Base-by-base conservation (phyloP, 1,140 invertebrate genomes). In the Ooceraea biroi region DNA sequence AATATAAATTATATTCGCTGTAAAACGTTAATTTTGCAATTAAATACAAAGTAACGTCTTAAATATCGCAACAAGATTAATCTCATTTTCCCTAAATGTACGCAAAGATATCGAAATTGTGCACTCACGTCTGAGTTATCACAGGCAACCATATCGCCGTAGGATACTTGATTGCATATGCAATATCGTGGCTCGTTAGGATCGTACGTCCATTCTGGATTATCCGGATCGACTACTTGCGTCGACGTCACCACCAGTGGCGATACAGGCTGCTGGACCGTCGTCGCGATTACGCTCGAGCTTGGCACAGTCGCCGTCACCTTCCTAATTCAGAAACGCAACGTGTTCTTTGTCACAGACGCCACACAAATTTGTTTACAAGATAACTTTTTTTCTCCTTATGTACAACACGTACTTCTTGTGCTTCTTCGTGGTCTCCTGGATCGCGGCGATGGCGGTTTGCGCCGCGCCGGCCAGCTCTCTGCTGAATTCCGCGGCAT, bases 141-240 rank as follows among this genome's bases (percentile, higher is more conserved):
- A 95, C 99, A 99, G 73, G 98, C 99, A 71, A 99, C 98, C 99
- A 99, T 99, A 91, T 99, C 98, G 11, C 99, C 99, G 93, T 99
- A 99, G 0, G 98, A 99, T 44, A 99, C 98, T 95, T 99, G 98
- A 95, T 99, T 99, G 94, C 99, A 99, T 89, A 99, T 96, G 94
- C 99, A 99, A 94, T 99, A 99, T 88, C 98, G 96, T 12, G 98
- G 98, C 94, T 99, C 98, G 91, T 98, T 98, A 2, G 98, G 97
- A 95, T 98, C 98, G 88, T 97, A 97, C 0, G 96, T 96, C 97
- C 97, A 98, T 88, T 98, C 97, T 25, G 94, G 93, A 91, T 95
- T 95, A 74, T 96, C 95, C 12, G 93, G 36, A 71, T 95, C 93
- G 41, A 94, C 93, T 50, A 95, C 94, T 52, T 94, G 90, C 5